These are phyloP conservation scores for Cerastis rubricosa DNA, from an alignment of 2,888 invertebrate genomes.

Conservation along the genomic window DNA sequence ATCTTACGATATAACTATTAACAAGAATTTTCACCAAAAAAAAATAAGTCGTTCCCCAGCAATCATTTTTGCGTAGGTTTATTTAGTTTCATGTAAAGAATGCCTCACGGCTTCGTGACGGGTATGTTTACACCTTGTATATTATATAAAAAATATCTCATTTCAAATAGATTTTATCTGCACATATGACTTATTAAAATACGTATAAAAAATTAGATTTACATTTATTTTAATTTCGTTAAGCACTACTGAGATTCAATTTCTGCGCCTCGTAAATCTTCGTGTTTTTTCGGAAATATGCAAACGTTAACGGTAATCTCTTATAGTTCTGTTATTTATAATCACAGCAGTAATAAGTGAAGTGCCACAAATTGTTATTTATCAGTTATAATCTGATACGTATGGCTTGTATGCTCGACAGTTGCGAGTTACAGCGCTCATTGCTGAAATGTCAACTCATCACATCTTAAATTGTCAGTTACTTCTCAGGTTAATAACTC, in stretches of 20 bases:
- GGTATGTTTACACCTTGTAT: too few relatives aligned
- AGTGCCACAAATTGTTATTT: neutral
- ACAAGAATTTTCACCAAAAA: too few relatives aligned
- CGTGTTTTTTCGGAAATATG: neutral
- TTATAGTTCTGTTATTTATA: neutral
- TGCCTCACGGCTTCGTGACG: too few relatives aligned
- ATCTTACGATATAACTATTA: too few relatives aligned
- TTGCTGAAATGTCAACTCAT: neutral
- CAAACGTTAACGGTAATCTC: neutral
- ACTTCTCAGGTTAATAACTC: neutral
- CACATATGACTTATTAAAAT: conserved; percentile 1
- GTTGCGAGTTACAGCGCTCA: neutral
- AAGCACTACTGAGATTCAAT: neutral
- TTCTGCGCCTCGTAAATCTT: neutral
- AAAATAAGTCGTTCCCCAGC: too few relatives aligned
- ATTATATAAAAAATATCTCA: too few relatives aligned
- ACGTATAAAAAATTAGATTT: conserved; percentile 4
- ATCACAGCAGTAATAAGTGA: neutral
- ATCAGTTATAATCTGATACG: neutral
- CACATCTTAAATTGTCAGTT: neutral
- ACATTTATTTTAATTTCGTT: neutral
- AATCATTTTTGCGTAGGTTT: too few relatives aligned
- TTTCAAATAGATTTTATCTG: conserved; percentile 13
- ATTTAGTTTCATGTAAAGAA: too few relatives aligned
- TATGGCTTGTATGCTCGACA: neutral